phyloP scores from a whole-genome alignment of 2,113 vertebrate species.

The Monopterus albus region DNA sequence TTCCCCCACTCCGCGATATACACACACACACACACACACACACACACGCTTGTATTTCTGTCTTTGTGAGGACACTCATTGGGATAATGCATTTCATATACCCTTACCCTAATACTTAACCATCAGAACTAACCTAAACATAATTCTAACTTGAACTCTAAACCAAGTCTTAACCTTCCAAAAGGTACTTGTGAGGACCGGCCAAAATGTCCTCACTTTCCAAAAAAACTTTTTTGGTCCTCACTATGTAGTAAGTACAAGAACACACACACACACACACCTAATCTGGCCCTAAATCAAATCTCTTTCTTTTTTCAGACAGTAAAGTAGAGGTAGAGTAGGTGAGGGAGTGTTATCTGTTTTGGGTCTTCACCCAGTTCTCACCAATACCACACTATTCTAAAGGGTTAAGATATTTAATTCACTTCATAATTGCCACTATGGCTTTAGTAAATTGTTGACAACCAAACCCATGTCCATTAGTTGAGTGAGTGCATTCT shows the following conservation, averaged over 20 bases:
- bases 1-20: too few relatives aligned
- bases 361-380: constrained; percentile 42
- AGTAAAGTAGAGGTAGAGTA: constrained; percentile 48
- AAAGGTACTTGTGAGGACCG: too few relatives aligned
- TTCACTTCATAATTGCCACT: constrained; percentile 69
- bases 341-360: constrained; percentile 28
- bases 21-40: too few relatives aligned
- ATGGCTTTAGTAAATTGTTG: constrained; percentile 69
- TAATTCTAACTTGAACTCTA: too few relatives aligned
- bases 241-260: neutral
- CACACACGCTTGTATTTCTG: too few relatives aligned
- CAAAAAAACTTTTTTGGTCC: too few relatives aligned
- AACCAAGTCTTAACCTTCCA: too few relatives aligned
- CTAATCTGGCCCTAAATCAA: constrained; percentile 74
- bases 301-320: constrained; percentile 71
- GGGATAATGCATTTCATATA: too few relatives aligned
- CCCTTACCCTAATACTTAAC: too few relatives aligned
- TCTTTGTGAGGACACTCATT: too few relatives aligned
- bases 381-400: constrained; percentile 39
- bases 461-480: constrained; percentile 71
- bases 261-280: constrained; percentile 42
- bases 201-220: too few relatives aligned
- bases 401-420: constrained; percentile 55
- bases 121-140: too few relatives aligned
- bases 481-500: constrained; percentile 74